These are phyloP conservation scores for Cylas formicarius DNA, from an alignment of 1,140 invertebrate species.

Conservation along the genomic window DNA sequence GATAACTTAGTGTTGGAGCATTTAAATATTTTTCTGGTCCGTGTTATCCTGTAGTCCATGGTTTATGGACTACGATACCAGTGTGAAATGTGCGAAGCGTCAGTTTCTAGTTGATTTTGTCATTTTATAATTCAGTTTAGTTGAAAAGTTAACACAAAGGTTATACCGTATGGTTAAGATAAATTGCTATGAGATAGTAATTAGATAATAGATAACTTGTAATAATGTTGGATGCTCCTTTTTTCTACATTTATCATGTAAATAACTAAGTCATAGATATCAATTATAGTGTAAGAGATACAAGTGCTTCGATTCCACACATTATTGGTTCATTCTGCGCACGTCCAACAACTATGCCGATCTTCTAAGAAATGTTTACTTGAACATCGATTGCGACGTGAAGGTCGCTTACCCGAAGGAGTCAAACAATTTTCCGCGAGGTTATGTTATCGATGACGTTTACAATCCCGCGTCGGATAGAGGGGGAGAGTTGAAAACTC, in stretches of 20 bases:
- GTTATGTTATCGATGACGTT: conserved; percentile 22
- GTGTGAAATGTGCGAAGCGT: too few species aligned
- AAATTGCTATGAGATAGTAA: background rate
- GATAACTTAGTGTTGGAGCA: too few species aligned
- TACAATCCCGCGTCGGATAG: conserved; percentile 47
- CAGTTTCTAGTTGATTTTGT: too few species aligned
- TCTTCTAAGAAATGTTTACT: conserved; percentile 19
- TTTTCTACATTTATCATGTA: background rate
- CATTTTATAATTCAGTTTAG: too few species aligned
- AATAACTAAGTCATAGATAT: background rate
- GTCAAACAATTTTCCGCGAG: conserved; percentile 2
- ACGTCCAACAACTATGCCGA: conserved; percentile 11
- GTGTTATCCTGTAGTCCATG: too few species aligned
- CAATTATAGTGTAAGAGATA: conserved; percentile 24
- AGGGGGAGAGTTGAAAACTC: conserved; percentile 45
- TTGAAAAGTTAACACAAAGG: too few species aligned
- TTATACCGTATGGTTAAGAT: too few species aligned
- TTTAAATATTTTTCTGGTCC: too few species aligned
- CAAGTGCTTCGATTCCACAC: conserved; percentile 22
- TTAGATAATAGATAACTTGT: background rate
- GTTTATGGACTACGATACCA: too few species aligned
- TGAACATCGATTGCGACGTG: conserved; percentile 29
- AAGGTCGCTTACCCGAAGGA: conserved; percentile 14
- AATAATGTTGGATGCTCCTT: background rate
- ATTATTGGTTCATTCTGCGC: conserved; percentile 27